These are phyloP conservation scores for Microtus richardsoni DNA, from an alignment of 2,113 vertebrate genomes.

Conservation along the genomic window DNA sequence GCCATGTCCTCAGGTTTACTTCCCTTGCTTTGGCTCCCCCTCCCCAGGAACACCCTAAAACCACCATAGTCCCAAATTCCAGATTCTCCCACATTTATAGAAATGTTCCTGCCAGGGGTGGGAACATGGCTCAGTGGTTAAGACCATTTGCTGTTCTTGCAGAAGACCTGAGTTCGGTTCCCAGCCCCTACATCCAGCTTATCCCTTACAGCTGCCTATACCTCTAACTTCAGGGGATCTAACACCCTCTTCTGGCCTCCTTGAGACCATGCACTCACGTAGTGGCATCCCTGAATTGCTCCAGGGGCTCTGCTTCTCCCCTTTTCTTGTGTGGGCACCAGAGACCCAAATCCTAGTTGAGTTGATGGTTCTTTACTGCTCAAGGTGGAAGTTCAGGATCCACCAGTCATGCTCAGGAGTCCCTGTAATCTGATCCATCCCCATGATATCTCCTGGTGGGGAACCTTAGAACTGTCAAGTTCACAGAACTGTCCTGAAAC, in stretches of 20 bases:
- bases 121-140: not conserved
- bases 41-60: not conserved
- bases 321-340: not conserved
- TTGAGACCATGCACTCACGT: not conserved
- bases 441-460: not conserved
- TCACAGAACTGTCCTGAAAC: not conserved
- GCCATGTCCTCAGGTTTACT: not conserved
- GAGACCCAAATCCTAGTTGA: not conserved
- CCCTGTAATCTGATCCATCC: not conserved
- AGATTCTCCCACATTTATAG: not conserved
- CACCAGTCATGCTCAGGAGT: too few relatives aligned
- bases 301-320: not conserved
- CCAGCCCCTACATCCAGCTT: not conserved
- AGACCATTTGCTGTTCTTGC: not conserved
- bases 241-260: not conserved
- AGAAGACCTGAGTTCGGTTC: not conserved
- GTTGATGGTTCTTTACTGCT: not conserved
- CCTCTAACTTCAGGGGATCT: not conserved
- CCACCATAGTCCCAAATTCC: not conserved
- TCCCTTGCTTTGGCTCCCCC: too few relatives aligned
- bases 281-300: not conserved
- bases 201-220: too few relatives aligned
- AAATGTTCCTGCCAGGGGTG: too few relatives aligned
- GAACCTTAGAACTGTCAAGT: not conserved
- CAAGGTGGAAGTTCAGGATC: not conserved